Conservation (phyloP, 2,113 vertebrate genomes). For the Ciconia maguari region DNA sequence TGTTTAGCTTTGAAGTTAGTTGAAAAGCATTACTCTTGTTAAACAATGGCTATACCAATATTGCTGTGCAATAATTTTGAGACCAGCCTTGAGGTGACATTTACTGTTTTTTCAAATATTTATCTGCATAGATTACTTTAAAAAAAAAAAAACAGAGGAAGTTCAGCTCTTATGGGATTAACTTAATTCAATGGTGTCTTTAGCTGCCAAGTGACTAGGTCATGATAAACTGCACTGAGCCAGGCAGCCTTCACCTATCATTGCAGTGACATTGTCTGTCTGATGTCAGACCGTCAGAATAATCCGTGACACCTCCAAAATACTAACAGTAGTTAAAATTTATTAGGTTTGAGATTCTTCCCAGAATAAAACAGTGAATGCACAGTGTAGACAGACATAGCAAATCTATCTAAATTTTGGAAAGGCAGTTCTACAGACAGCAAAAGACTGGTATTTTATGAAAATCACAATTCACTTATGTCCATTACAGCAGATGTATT, state of each 20-base stretch:
- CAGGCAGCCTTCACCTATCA: neutral
- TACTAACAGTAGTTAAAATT: neutral
- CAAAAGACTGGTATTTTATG: neutral
- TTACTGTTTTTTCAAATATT: neutral
- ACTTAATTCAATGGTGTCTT: rapidly evolving
- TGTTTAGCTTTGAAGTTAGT: neutral
- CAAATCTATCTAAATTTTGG: neutral
- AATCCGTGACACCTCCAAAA: neutral
- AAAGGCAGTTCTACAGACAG: neutral
- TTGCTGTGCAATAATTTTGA: neutral
- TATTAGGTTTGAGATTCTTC: neutral
- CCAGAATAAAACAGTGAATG: neutral
- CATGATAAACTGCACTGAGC: neutral
- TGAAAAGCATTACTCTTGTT: neutral
- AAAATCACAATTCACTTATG: neutral
- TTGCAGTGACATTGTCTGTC: rapidly evolving
- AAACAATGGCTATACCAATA: neutral
- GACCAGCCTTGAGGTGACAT: neutral
- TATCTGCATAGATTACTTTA: neutral
- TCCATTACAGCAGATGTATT: neutral
- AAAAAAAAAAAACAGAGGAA: neutral
- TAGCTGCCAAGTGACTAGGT: neutral
- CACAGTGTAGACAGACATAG: neutral
- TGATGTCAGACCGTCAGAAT: neutral
- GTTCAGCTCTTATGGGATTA: neutral